A percentile compares a stretch with the other conserved stretches of the same genome.
phyloP scores from a whole-genome alignment of 2,797 vertebrate genomes.

The Chiropotes sagulatus region DNA sequence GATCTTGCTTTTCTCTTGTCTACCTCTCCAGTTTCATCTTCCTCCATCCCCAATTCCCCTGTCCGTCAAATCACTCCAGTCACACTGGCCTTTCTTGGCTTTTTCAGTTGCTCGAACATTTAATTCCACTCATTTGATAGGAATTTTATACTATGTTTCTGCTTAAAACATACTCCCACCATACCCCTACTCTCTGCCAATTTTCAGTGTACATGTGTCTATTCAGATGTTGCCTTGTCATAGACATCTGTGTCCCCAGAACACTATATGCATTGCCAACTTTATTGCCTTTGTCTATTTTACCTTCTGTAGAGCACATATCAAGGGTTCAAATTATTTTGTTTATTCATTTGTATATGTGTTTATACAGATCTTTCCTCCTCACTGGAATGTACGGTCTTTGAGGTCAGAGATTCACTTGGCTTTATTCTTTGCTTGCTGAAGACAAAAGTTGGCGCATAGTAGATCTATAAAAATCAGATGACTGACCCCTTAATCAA shows the following conservation, averaged over 20 bases:
- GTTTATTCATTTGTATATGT: not conserved
- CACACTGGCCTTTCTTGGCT: not conserved
- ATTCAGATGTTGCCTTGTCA: not conserved
- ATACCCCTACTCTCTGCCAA: not conserved
- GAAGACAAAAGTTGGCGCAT: not conserved
- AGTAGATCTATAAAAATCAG: not conserved
- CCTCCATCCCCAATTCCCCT: too few species aligned
- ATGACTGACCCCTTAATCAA: not conserved
- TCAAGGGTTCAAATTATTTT: not conserved
- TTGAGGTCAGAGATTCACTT: not conserved
- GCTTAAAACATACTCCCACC: not conserved
- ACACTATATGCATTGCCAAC: not conserved
- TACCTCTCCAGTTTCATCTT: not conserved
- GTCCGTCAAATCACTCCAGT: not conserved
- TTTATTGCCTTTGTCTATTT: not conserved
- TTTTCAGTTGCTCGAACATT: not conserved
- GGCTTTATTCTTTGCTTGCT: not conserved
- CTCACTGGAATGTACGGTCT: not conserved
- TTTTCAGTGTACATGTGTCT: not conserved
- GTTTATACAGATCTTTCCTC: not conserved
- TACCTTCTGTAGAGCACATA: not conserved
- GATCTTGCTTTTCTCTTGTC: not conserved
- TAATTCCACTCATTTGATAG: not conserved
- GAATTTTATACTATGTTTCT: not conserved
- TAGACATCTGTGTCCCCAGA: not conserved